Evolutionary conservation across 2,113 vertebrate species (phyloP).

Genomic region (Archilochus colubris): DNA sequence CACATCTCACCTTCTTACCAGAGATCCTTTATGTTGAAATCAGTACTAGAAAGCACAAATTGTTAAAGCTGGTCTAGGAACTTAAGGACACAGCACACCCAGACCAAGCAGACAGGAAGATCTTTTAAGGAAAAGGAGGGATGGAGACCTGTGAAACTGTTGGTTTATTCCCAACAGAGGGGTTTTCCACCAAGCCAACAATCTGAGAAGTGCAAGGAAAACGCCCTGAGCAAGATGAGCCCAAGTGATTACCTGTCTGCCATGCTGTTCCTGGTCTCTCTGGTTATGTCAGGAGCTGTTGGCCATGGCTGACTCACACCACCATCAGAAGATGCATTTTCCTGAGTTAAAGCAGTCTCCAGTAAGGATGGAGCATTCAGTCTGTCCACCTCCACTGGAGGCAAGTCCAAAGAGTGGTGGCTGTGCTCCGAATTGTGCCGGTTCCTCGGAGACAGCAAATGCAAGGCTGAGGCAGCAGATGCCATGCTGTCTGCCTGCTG

Average conservation of each 20-base stretch:
- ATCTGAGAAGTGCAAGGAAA: not conserved
- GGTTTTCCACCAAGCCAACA: not conserved
- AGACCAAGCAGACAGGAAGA: not conserved
- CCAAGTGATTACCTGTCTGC: conserved; percentile 75
- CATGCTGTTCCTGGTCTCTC: conserved; percentile 91
- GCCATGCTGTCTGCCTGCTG: conserved; percentile 91
- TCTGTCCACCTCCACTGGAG: conserved; percentile 82
- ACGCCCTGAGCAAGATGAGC: not conserved
- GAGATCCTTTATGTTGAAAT: not conserved
- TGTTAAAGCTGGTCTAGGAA: not conserved
- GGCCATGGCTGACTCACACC: conserved; percentile 88
- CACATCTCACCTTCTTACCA: not conserved
- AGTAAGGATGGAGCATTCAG: conserved; percentile 86
- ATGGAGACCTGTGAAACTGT: not conserved
- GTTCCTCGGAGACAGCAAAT: conserved; percentile 85
- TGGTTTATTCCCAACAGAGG: fast-evolving
- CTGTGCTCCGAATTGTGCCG: conserved; percentile 78
- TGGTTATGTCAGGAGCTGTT: conserved; percentile 95
- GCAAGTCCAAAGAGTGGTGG: conserved; percentile 84
- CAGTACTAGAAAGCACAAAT: not conserved
- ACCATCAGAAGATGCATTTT: conserved; percentile 79
- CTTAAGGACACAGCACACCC: not conserved
- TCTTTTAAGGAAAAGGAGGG: not conserved
- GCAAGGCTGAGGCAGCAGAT: conserved; percentile 90
- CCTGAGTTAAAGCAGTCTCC: conserved; percentile 89